Evolutionary conservation across 1,140 invertebrate genomes (phyloP).

Genomic region (Nylanderia fulva): DNA sequence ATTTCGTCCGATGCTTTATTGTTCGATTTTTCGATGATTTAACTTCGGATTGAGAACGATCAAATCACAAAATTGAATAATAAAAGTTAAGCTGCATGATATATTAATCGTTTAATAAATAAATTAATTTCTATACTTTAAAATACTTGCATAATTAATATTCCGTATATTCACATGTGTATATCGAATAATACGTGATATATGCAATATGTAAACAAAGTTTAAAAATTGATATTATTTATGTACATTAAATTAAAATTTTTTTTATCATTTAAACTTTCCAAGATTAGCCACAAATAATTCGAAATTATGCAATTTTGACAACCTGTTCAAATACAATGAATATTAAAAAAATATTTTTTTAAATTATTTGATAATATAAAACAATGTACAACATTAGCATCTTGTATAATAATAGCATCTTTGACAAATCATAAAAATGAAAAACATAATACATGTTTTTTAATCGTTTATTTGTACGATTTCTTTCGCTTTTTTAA

Average conservation of each 20-base stretch:
- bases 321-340: background rate
- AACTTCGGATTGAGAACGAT: no score
- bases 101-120: no score
- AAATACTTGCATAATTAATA: no score
- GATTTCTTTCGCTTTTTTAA: constrained; percentile 16
- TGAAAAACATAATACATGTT: background rate
- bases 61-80: no score
- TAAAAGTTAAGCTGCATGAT: no score
- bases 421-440: background rate
- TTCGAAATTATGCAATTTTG: background rate
- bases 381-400: constrained; percentile 6
- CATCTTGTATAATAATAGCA: no score
- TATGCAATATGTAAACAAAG: background rate
- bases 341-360: constrained; percentile 14
- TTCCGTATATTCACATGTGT: no score
- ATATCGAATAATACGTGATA: background rate
- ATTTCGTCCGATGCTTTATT: no score
- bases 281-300: background rate
- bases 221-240: constrained; percentile 1
- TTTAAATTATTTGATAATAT: background rate
- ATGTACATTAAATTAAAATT: constrained; percentile 6
- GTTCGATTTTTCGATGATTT: no score
- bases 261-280: background rate
- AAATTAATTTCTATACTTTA: no score
- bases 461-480: constrained; percentile 2